These are phyloP conservation scores for Panzeria rudis DNA, from an alignment of 2,888 invertebrate species.

Conservation along the genomic window DNA sequence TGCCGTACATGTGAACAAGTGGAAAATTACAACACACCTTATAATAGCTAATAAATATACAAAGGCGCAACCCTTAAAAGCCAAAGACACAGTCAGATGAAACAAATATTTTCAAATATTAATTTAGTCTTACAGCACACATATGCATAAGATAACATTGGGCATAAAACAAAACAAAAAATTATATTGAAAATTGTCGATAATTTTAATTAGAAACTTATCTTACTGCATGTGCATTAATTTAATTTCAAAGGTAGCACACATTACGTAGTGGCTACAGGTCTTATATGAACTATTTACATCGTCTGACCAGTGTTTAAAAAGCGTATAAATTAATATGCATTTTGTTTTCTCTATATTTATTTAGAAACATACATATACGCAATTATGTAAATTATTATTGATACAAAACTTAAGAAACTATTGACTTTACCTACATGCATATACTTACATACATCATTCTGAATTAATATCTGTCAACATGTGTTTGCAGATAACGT, in stretches of 20 bases:
- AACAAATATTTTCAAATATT: neutral
- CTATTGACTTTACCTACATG: slow-evolving; percentile 34
- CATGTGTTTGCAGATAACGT: slow-evolving; percentile 1
- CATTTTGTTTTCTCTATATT: neutral
- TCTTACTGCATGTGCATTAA: too few relatives aligned
- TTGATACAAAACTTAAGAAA: slow-evolving; percentile 26
- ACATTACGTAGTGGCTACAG: too few relatives aligned
- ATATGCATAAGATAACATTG: neutral
- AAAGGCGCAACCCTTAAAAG: neutral
- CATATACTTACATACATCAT: neutral
- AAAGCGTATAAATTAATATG: neutral
- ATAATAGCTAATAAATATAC: slow-evolving; percentile 2
- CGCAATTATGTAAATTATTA: neutral
- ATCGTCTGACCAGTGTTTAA: too few relatives aligned
- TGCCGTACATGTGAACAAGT: neutral
- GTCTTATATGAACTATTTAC: too few relatives aligned
- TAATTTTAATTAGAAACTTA: too few relatives aligned
- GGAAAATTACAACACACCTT: slow-evolving; percentile 45
- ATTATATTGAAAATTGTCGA: too few relatives aligned
- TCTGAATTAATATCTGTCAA: neutral
- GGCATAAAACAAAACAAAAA: too few relatives aligned
- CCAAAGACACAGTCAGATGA: neutral
- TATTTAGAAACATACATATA: neutral
- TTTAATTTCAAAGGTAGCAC: too few relatives aligned
- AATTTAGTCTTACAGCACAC: neutral